A percentile compares a stretch with the other conserved stretches of the same genome.
Conservation (phyloP, 2,888 invertebrate species). For the Molanna angustata region DNA sequence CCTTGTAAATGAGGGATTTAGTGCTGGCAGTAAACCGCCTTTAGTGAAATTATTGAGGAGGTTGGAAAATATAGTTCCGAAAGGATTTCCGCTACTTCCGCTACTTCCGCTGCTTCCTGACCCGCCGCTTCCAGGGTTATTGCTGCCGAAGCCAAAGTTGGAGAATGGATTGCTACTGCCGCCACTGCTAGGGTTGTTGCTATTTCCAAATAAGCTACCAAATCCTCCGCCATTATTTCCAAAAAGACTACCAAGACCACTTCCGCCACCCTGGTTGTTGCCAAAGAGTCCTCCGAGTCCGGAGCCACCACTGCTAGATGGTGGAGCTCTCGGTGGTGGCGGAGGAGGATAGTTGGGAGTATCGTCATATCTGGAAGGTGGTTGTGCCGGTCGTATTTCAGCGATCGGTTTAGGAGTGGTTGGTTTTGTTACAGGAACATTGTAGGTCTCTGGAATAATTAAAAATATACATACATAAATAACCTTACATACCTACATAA, state of each 20-base stretch:
- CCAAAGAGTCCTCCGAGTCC: constrained; percentile 32
- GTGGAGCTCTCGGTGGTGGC: constrained; percentile 39
- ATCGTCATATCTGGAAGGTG: constrained; percentile 42
- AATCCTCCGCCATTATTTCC: constrained; percentile 10
- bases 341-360: constrained; percentile 51
- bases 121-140: constrained; percentile 4
- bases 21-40: constrained; percentile 34
- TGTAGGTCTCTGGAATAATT: constrained; percentile 47
- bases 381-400: constrained; percentile 37
- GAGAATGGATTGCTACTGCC: constrained; percentile 28
- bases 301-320: constrained; percentile 36
- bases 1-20: constrained; percentile 46
- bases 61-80: constrained; percentile 47
- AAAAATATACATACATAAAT: too few species aligned
- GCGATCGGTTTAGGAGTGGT: constrained; percentile 37
- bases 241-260: constrained; percentile 9
- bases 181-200: constrained; percentile 3
- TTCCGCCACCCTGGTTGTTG: constrained; percentile 10
- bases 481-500: too few species aligned
- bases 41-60: constrained; percentile 46
- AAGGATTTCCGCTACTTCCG: constrained; percentile 34
- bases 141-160: constrained; percentile 18
- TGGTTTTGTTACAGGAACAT: constrained; percentile 44
- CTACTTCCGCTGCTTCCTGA: constrained; percentile 6
- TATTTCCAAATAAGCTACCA: constrained; percentile 22